Percentiles rank a stretch among this genome's conserved stretches.
Conservation (phyloP, 2,113 vertebrate genomes). For the Chitala chitala region DNA sequence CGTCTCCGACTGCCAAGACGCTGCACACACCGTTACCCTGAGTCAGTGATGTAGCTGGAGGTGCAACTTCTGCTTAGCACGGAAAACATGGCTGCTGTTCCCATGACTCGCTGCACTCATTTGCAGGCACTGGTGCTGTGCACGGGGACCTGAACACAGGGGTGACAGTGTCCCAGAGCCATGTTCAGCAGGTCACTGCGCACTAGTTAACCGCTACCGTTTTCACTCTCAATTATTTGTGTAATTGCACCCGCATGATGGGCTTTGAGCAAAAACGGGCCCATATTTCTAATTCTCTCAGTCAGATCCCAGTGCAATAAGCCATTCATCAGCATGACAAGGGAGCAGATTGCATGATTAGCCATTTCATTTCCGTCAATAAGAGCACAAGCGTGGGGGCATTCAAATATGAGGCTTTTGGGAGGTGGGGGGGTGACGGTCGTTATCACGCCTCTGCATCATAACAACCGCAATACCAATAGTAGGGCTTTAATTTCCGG, state of each 20-base stretch:
- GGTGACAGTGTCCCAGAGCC: too few species aligned
- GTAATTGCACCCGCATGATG: not conserved
- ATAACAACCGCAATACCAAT: not conserved
- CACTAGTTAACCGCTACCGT: not conserved
- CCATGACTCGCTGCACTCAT: too few species aligned
- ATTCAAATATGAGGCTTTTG: constrained; percentile 12
- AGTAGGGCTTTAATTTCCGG: constrained; percentile 4
- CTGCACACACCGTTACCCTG: too few species aligned
- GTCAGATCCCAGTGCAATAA: constrained; percentile 15
- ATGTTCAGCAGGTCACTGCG: not conserved
- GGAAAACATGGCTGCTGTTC: too few species aligned
- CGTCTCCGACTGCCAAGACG: too few species aligned
- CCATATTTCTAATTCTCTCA: constrained; percentile 8
- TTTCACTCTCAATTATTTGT: constrained; percentile 12
- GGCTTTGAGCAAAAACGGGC: not conserved
- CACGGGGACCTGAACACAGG: too few species aligned
- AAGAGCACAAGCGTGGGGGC: constrained; percentile 37
- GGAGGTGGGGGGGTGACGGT: too few species aligned
- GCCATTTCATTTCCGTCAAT: constrained; percentile 61
- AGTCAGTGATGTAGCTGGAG: too few species aligned
- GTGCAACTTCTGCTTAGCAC: too few species aligned
- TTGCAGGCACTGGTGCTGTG: too few species aligned
- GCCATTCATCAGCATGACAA: constrained; percentile 37
- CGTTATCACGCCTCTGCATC: constrained; percentile 12
- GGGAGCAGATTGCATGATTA: constrained; percentile 59